Evolutionary conservation across 2,113 vertebrate genomes (phyloP).

Genomic region (Miniopterus natalensis): DNA sequence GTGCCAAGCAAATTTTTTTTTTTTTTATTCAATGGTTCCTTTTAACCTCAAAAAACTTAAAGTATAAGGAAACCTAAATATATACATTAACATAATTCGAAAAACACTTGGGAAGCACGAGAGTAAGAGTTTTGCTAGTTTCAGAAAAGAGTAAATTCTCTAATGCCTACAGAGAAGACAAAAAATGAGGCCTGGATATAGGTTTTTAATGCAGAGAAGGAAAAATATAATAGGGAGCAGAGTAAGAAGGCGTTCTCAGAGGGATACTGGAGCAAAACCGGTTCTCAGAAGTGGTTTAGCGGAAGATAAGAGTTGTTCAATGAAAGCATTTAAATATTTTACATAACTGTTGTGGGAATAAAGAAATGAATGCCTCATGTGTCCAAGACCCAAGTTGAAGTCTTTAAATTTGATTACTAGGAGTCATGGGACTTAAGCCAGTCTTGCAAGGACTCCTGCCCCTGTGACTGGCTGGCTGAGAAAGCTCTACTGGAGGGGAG

Average conservation of each 20-base stretch:
- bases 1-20: not conserved
- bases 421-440: not conserved
- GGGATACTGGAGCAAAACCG: not conserved
- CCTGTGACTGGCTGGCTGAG: not conserved
- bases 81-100: not conserved
- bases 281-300: not conserved
- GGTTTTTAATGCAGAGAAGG: not conserved
- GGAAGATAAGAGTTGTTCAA: not conserved
- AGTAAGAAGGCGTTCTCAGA: not conserved
- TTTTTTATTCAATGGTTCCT: not conserved
- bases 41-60: constrained; percentile 29
- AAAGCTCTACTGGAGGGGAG: too few relatives aligned
- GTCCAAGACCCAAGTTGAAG: not conserved
- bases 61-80: not conserved
- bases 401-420: not conserved
- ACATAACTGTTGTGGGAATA: not conserved
- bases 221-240: not conserved
- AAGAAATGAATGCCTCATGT: not conserved
- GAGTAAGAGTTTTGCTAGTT: not conserved
- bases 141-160: not conserved
- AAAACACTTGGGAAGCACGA: not conserved
- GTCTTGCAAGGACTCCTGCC: not conserved
- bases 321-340: not conserved
- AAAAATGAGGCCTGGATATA: not conserved
- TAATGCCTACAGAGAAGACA: not conserved